Percentiles rank a stretch among this genome's conserved stretches.
These are phyloP conservation scores for Petaurus breviceps DNA, from an alignment of 2,113 vertebrate genomes.

Conservation along the genomic window DNA sequence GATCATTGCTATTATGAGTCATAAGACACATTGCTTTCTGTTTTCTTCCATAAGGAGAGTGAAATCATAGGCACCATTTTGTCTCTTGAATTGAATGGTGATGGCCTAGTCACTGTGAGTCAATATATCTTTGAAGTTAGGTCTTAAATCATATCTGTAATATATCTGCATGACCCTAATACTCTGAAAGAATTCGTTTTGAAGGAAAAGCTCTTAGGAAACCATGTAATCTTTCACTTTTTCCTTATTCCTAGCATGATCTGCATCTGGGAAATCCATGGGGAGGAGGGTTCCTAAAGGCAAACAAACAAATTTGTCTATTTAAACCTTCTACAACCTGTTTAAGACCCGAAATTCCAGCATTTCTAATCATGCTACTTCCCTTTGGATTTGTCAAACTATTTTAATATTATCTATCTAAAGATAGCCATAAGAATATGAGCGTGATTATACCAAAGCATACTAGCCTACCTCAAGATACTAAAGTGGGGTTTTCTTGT, in stretches of 20 bases:
- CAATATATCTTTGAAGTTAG: neutral
- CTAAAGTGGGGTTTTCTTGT: neutral
- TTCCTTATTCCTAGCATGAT: neutral
- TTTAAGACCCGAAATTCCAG: neutral
- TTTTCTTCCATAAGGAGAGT: neutral
- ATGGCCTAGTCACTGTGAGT: neutral
- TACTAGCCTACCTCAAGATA: neutral
- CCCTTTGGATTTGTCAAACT: neutral
- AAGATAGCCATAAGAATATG: neutral
- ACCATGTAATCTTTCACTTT: neutral
- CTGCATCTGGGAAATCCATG: neutral
- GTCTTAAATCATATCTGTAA: neutral
- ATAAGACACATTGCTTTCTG: neutral
- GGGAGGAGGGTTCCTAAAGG: neutral
- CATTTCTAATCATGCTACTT: neutral
- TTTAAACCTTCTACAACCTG: neutral
- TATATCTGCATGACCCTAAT: neutral
- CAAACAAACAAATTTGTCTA: constrained; percentile 6
- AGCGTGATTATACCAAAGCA: neutral
- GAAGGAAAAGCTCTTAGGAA: neutral
- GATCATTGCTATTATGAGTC: constrained; percentile 11
- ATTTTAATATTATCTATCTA: constrained; percentile 26
- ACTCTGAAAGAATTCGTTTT: neutral
- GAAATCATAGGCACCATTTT: neutral
- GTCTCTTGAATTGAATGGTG: constrained; percentile 9